Evolutionary conservation across 2,888 invertebrate genomes (phyloP), one percentile per base, ranked within the genome.

Genomic region (Entomobrya proxima): DNA sequence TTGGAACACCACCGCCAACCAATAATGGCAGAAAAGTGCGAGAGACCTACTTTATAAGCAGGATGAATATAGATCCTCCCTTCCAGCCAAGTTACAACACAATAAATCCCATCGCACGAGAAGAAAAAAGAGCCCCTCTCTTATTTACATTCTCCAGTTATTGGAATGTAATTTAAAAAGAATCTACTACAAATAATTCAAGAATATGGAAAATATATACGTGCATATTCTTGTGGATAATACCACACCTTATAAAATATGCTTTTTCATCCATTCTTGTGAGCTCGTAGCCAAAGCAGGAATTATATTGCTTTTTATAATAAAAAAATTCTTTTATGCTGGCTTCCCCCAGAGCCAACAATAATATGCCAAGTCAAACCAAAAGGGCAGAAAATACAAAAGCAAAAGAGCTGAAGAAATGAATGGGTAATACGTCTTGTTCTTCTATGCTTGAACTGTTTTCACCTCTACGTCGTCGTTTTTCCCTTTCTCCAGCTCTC

Each of bases 101-200:
- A 35, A 76, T 58, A 58, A 76, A 58, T 58, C 58, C 30, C 40
- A 18, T 35, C 13, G n/a, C 27, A 47, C n/a, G 3, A 11, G 32
- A 50, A 18, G 44, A 21, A 50, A 52, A 47, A 58, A 32, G 67
- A 79, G 24, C 67, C 37, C 58, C 21, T 9, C 24, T 47, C 69
- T 50, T 37, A 69, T 79, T 80, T 69, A 35, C 75, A 64, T 64
- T 76, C 75, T 37, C 18, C 50, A 21, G 61, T 61, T 61, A 76
- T 67, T 64, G 82, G 50, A 76, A 75, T 82, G 82, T 67, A 82
- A 82, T 82, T 76, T 82, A 52, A 27, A 11, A 52, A 35, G 64
- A 76, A 82, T 74, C 55, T 32, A n/a, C n/a, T n/a, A 72, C 81
- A 81, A 74, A 81, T 81, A 74, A 81, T 81, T 61, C 50, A 81